These are phyloP conservation scores for Phragmatobia fuliginosa DNA, from an alignment of 2,888 invertebrate genomes.

Conservation along the genomic window DNA sequence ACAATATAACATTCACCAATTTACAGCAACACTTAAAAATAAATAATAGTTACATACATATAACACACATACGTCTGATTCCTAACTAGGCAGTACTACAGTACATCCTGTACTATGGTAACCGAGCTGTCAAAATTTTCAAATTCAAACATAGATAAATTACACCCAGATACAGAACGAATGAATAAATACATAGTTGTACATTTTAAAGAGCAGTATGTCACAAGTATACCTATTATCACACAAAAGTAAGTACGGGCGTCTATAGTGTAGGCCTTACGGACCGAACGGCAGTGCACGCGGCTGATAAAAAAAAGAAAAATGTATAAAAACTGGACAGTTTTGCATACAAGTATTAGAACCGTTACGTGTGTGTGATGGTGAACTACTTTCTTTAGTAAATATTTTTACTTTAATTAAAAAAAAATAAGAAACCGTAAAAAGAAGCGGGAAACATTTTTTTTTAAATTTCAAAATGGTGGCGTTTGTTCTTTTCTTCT, in stretches of 20 bases:
- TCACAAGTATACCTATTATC: conserved; percentile 57
- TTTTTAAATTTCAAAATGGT: conserved; percentile 50
- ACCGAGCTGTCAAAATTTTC: too few species aligned
- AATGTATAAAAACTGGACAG: conserved; percentile 70
- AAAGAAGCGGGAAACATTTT: conserved; percentile 4
- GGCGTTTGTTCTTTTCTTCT: conserved; percentile 56
- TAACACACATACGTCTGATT: too few species aligned
- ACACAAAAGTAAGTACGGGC: conserved; percentile 47
- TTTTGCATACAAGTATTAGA: conserved; percentile 56
- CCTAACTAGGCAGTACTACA: too few species aligned
- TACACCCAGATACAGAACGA: too few species aligned
- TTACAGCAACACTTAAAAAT: not conserved
- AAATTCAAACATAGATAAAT: too few species aligned
- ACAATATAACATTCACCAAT: too few species aligned
- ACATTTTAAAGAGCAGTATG: conserved; percentile 42
- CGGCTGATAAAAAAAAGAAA: conserved; percentile 55
- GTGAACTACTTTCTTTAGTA: conserved; percentile 41
- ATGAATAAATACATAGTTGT: conserved; percentile 11
- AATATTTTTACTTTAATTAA: conserved; percentile 23
- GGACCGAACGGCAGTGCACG: conserved; percentile 46
- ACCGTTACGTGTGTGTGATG: conserved; percentile 51
- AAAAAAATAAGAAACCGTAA: conserved; percentile 16
- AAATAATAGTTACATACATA: too few species aligned
- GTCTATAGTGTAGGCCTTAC: conserved; percentile 49
- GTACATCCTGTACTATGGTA: too few species aligned